Base-by-base conservation (phyloP, 2,888 invertebrate genomes). In the Loripinus fragilis region DNA sequence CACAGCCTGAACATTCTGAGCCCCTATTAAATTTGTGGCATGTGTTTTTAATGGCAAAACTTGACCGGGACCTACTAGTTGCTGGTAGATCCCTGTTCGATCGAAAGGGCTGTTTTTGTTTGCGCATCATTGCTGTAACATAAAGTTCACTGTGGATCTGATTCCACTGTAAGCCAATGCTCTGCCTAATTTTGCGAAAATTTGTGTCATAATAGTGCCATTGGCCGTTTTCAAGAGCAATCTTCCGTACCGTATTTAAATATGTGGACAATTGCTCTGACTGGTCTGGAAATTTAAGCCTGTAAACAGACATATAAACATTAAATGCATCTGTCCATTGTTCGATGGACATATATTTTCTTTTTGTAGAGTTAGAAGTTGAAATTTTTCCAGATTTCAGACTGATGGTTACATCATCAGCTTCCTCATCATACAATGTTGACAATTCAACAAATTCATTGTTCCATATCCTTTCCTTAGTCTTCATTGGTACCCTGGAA, bases 61-160 rank as follows among this genome's bases (percentile, higher is more conserved):
- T 55, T 7, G 3, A 2, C 5, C 55, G 30, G 55, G 28, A 55
- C 28, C 55, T 55, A 2, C 55, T 7, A 28, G 28, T 17, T 55
- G 55, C 25, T 8, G 55, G 17, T 7, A 55, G 30, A 55, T 28
- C 55, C 55, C 55, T 55, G 5, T 3, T 17, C 8, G 55, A 3
- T 28, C 55, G 55, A 55, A 55, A 55, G 55, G 55, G 55, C 55
- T 55, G 55, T 7, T 55, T 25, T 28, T 17, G 28, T 28, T 55
- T 55, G 5, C 28, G 2, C 2, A 28, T 55, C 25, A 55, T 7
- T 7, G 55, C 55, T 2, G 55, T 7, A 8, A 55, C 55, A 55
- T 55, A 55, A 7, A 55, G 55, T 17, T 55, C 55, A 55, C 55
- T 55, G 28, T 55, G 55, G 5, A 55, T 55, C 55, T 55, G 55